Base-by-base conservation (phyloP, 2,113 vertebrate genomes). In the Cryptotis parvus region DNA sequence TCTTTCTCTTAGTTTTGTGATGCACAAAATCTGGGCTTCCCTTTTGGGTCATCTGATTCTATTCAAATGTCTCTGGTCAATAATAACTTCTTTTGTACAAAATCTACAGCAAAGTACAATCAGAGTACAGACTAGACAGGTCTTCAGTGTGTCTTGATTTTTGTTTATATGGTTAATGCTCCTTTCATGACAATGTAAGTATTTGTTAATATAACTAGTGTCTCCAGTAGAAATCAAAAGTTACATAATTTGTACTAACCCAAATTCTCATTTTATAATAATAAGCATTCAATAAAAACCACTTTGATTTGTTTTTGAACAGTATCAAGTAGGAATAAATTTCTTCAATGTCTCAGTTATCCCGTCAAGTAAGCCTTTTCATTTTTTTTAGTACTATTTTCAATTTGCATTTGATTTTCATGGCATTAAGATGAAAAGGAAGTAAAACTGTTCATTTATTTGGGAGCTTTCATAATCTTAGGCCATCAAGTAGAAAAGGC, bases 401-500 rank as follows among this genome's bases (percentile, higher is more conserved):
- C n/a, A 20, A 45, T 52, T 9, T 41, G 7, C 1, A 39, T 1
- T 69, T 9, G 35, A n/a, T 81, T 73, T 83, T 27, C 63, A 65
- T 65, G 29, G 10, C n/a, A 58, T 55, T 41, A 85, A 93, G n/a
- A 77, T 81, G 55, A 61, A 18, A 80, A 83, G 24, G 7, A 20
- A 72, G 63, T 91, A 93, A 84, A 74, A 88, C 87, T 70, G 20
- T 86, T 89, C 58, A 93, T 94, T 87, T 95, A 87, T 91, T 96
- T 96, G 89, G 95, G 93, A 69, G 35, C 85, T 95, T 82, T 94
- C 77, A 86, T 97, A 89, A 95, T 92, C 85, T 95, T 94, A 61
- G 68, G 93, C 70, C 80, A 96, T 84, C 95, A 97, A 93, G 92
- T 97, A 93, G 82, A 95, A 94, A 98, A 96, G 91, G 93, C 92